phyloP scores from a whole-genome alignment of 2,888 invertebrate species.

The Spisula solida region DNA sequence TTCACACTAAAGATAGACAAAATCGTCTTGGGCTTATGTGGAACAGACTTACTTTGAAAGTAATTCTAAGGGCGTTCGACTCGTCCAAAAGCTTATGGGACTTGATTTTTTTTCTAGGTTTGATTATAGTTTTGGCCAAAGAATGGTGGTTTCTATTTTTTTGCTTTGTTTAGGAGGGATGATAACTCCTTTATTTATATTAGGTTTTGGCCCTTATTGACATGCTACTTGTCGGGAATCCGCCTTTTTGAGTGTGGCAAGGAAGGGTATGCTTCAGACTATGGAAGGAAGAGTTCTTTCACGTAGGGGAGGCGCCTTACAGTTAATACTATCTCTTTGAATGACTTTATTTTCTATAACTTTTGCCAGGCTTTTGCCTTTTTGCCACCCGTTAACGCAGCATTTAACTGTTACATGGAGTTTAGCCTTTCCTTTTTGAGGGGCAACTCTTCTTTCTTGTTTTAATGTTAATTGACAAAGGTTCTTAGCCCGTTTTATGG shows the following conservation, averaged over 20 bases:
- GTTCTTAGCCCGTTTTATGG: background rate
- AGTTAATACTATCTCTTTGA: background rate
- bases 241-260: background rate
- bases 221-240: background rate
- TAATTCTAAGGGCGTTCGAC: constrained; percentile 23
- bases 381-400: background rate
- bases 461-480: background rate
- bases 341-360: background rate
- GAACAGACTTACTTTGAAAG: constrained; percentile 15
- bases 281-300: background rate
- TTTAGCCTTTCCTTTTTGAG: background rate
- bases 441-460: background rate
- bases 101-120: constrained; percentile 2
- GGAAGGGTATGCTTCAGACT: background rate
- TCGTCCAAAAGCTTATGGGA: constrained; percentile 5
- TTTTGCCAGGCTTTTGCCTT: background rate
- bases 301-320: background rate
- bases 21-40: background rate
- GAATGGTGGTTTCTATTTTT: background rate
- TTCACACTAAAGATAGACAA: constrained; percentile 5
- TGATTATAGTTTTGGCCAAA: background rate
- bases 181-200: background rate
- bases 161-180: background rate
- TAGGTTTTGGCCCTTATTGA: background rate
- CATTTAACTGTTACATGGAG: background rate